These are phyloP conservation scores for Meloidogyne floridensis DNA, from an alignment of 1,140 invertebrate species.

Conservation along the genomic window DNA sequence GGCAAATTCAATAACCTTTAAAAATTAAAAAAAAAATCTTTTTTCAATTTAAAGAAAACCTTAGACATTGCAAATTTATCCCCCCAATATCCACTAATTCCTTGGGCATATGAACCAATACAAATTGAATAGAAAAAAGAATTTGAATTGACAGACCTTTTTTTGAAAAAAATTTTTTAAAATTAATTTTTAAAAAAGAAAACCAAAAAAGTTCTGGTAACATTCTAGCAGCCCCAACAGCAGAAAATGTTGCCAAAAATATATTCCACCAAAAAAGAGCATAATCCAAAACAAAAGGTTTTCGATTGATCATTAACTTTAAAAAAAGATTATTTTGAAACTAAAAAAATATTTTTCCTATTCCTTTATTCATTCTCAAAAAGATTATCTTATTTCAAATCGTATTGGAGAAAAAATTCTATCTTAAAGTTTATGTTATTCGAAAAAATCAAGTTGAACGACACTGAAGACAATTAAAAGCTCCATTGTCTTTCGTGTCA, in stretches of 20 bases:
- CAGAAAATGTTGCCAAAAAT: slow-evolving; percentile 82
- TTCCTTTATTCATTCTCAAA: too few species aligned
- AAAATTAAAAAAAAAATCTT: slow-evolving; percentile 80
- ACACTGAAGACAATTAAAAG: too few species aligned
- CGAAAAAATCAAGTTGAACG: too few species aligned
- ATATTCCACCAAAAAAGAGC: slow-evolving; percentile 95
- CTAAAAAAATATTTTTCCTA: too few species aligned
- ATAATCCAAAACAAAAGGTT: slow-evolving; percentile 69
- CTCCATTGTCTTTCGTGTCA: too few species aligned
- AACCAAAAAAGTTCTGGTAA: slow-evolving; percentile 62
- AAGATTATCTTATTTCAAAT: too few species aligned
- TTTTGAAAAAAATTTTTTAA: slow-evolving; percentile 69
- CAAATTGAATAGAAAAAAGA: slow-evolving; percentile 64
- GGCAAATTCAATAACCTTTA: slow-evolving; percentile 75
- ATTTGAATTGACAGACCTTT: slow-evolving; percentile 53
- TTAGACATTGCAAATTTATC: slow-evolving; percentile 65
- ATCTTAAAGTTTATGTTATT: too few species aligned
- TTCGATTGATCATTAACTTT: slow-evolving; percentile 61
- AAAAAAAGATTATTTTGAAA: slow-evolving; percentile 70
- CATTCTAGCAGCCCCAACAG: slow-evolving; percentile 72
- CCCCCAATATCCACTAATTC: slow-evolving; percentile 90
- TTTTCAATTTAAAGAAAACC: slow-evolving; percentile 79
- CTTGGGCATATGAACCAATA: slow-evolving; percentile 75
- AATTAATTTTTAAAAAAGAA: slow-evolving; percentile 75
- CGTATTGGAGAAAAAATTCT: too few species aligned